phyloP scores from a whole-genome alignment of 2,797 vertebrate genomes.

The Odontamblyopus rebecca region DNA sequence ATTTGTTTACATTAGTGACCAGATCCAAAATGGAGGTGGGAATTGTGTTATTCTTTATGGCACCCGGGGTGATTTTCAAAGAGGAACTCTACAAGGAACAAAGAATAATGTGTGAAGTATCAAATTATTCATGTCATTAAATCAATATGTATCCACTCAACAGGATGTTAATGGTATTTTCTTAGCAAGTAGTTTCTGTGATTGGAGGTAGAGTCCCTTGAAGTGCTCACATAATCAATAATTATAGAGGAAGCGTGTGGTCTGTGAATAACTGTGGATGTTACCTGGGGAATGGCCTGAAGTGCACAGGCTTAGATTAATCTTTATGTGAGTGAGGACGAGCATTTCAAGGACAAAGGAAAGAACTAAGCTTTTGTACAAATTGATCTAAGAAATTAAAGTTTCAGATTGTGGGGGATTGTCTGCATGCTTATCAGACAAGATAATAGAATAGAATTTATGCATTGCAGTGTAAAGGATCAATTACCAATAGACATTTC shows the following conservation, averaged over 20 bases:
- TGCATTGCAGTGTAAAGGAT: too few relatives aligned
- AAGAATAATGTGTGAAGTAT: background rate
- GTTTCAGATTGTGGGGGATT: background rate
- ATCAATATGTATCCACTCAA: background rate
- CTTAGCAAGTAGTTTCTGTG: background rate
- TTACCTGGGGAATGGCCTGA: slow-evolving; percentile 16
- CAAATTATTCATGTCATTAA: background rate
- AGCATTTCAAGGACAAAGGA: slow-evolving; percentile 31
- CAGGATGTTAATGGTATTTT: background rate
- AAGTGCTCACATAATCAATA: background rate
- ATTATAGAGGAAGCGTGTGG: background rate
- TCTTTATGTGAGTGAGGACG: slow-evolving; percentile 7
- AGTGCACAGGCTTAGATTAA: slow-evolving; percentile 17
- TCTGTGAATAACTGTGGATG: background rate
- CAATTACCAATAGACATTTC: too few relatives aligned
- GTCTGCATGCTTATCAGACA: background rate
- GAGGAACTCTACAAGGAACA: background rate
- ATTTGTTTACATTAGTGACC: too few relatives aligned
- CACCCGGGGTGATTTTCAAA: background rate
- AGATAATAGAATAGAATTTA: too few relatives aligned
- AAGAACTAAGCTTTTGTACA: slow-evolving; percentile 9
- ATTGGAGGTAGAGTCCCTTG: background rate
- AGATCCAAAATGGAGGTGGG: too few relatives aligned
- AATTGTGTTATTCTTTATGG: too few relatives aligned
- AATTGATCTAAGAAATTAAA: background rate